These are phyloP conservation scores for Drosophila malerkotliana DNA, from an alignment of 1,140 invertebrate species.

Conservation along the genomic window DNA sequence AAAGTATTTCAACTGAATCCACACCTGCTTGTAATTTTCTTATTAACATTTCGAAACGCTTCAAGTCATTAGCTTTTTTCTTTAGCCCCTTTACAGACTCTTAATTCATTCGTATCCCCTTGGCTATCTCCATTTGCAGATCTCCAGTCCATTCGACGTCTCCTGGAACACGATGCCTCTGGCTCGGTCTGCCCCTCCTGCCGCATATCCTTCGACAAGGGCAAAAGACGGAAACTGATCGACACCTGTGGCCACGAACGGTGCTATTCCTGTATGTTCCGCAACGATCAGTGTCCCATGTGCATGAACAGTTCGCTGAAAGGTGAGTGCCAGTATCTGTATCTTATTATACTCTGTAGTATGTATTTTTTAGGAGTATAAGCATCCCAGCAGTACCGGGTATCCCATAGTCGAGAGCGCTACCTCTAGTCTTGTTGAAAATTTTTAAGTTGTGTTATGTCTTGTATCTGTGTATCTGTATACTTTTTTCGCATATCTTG, in stretches of 20 bases:
- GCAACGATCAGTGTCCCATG: constrained; percentile 94
- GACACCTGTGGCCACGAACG: constrained; percentile 97
- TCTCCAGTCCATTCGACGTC: constrained; percentile 88
- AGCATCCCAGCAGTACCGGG: background rate
- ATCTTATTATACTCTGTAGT: background rate
- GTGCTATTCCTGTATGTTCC: constrained; percentile 97
- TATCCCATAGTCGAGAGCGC: background rate
- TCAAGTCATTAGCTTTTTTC: constrained; percentile 14
- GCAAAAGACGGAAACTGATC: constrained; percentile 96
- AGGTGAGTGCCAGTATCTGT: constrained; percentile 61
- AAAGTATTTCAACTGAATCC: background rate
- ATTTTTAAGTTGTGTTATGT: background rate
- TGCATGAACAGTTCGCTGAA: constrained; percentile 86
- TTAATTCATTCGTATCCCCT: constrained; percentile 36
- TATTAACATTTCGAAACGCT: constrained; percentile 30
- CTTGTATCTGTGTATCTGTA: constrained; percentile 28
- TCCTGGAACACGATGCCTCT: constrained; percentile 84
- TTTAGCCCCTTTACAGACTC: constrained; percentile 20
- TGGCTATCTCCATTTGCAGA: constrained; percentile 86
- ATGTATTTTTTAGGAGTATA: background rate
- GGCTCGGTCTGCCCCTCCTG: constrained; percentile 91
- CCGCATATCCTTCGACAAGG: constrained; percentile 97
- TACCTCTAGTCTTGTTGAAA: no score
- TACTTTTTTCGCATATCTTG: constrained; percentile 45
- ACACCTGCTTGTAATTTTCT: constrained; percentile 28